Evolutionary conservation across 2,888 invertebrate genomes (phyloP), one percentile per base, ranked within the genome.

Genomic region (Diploptera punctata): DNA sequence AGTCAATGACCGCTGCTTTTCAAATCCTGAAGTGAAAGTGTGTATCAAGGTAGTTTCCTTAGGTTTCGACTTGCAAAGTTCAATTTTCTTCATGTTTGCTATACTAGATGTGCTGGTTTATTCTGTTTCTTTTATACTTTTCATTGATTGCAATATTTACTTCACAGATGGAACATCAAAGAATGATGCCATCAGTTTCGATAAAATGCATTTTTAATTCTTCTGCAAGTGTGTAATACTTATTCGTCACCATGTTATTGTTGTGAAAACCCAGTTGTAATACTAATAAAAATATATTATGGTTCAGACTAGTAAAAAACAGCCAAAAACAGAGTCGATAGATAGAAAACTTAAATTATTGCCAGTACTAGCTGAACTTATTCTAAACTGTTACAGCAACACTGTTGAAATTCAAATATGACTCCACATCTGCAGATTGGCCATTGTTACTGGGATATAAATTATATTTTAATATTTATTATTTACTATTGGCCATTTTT

Each of bases 291-390:
- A 49, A 18, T 49, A 49, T 16, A 10, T 18, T 49, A 5, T 49
- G 49, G 49, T 18, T n/a, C 19, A n/a, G 49, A 49, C 19, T 49
- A n/a, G 49, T 49, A 49, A 49, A 18, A 49, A 5, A 49, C 49
- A 10, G 19, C 16, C 49, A 49, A 49, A 5, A 18, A 49, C 9
- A 49, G 49, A 49, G 16, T 18, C 16, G n/a, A 18, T 49, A 18
- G 49, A 5, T 18, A n/a, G 49, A 49, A 49, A 5, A 4, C 4
- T 16, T 49, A 18, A 49, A 49, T 18, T 49, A 4, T 4, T 49
- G 49, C 19, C 49, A 49, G n/a, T 49, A 49, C 49, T 49, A 49
- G 16, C 49, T 49, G 9, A 18, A 49, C 49, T 49, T 49, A 49
- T 5, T 49, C 16, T 49, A 49, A 49, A 49, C 49, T 49, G 5